phyloP scores from a whole-genome alignment of 2,113 vertebrate genomes.

The Eulemur rufifrons region DNA sequence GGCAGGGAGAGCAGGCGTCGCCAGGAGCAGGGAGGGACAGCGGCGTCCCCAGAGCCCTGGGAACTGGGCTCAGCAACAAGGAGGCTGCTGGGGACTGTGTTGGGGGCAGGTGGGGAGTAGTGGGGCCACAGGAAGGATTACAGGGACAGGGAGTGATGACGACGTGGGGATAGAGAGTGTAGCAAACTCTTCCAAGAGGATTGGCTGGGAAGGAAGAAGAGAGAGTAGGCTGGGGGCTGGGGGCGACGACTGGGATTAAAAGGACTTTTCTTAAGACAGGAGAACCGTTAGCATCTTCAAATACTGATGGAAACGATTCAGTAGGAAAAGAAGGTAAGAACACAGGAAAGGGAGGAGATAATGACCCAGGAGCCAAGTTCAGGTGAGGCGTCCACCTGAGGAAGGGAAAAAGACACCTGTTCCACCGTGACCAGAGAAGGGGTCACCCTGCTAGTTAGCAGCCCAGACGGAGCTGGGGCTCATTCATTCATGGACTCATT shows the following conservation, averaged over 20 bases:
- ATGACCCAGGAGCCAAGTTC: background rate
- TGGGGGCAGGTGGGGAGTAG: too few species aligned
- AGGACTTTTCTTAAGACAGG: background rate
- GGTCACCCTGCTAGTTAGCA: background rate
- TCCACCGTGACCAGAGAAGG: background rate
- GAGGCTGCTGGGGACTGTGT: background rate
- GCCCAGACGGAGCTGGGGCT: background rate
- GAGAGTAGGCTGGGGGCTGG: too few species aligned
- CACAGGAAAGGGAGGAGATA: background rate
- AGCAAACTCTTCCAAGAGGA: background rate
- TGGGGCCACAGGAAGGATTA: background rate
- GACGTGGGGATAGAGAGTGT: background rate
- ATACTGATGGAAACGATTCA: background rate
- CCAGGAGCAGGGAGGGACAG: rapidly evolving
- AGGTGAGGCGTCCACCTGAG: background rate
- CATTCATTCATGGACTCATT: background rate
- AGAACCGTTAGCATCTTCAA: background rate
- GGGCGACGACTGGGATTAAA: background rate
- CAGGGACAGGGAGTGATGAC: background rate
- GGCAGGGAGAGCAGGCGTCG: background rate
- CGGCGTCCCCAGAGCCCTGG: background rate
- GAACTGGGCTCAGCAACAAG: background rate
- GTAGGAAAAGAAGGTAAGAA: background rate
- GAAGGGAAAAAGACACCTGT: background rate
- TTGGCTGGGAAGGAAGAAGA: background rate